Percentiles rank a stretch among this genome's conserved stretches.
Conservation (phyloP, 2,113 vertebrate genomes). For the Centrocercus urophasianus region DNA sequence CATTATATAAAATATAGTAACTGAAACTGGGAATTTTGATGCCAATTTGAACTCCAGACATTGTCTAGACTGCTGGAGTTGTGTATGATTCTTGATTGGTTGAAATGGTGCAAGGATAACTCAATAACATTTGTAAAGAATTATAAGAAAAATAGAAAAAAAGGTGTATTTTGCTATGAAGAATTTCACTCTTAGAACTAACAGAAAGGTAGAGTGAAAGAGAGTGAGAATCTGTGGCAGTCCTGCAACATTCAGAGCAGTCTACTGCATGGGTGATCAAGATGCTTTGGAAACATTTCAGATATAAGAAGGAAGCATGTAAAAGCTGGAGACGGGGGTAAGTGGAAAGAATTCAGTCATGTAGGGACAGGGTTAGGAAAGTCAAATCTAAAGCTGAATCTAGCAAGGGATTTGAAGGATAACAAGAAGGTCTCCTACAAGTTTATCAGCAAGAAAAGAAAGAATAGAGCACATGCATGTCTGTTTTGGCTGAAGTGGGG, state of each 20-base stretch:
- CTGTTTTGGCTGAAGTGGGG: not conserved
- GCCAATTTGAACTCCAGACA: not conserved
- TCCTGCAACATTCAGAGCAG: not conserved
- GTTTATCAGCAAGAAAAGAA: not conserved
- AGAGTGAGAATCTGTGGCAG: not conserved
- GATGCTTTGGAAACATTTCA: not conserved
- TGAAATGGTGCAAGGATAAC: not conserved
- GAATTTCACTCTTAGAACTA: not conserved
- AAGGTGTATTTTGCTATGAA: not conserved
- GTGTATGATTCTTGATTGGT: not conserved
- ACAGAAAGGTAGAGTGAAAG: not conserved
- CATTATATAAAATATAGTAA: not conserved
- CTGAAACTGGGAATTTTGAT: not conserved
- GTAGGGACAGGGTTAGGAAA: not conserved
- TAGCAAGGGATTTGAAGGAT: not conserved
- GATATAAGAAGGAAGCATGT: fast-evolving
- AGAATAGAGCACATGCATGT: not conserved
- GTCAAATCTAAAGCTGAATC: not conserved
- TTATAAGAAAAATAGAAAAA: not conserved
- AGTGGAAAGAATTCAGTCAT: not conserved
- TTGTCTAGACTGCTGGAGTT: not conserved
- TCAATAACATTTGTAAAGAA: not conserved
- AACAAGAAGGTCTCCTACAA: not conserved
- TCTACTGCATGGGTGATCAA: not conserved
- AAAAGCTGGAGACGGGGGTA: not conserved